Base-by-base conservation (phyloP, 2,797 vertebrate species). In the Notamacropus eugenii region DNA sequence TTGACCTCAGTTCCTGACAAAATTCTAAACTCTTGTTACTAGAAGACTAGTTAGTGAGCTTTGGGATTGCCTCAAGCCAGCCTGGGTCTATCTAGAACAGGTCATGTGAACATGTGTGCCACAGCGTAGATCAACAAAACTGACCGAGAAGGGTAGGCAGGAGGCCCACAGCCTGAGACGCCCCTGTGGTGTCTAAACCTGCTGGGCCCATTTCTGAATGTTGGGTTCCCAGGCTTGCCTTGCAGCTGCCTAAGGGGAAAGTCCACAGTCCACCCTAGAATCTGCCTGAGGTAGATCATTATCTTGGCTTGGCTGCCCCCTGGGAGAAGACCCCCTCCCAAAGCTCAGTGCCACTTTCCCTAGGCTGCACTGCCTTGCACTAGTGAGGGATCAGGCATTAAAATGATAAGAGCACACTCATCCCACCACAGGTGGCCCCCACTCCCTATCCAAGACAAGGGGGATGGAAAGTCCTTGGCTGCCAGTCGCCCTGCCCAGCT, bases 161-260 rank as follows among this genome's bases (percentile, higher is more conserved):
- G n/a, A 40, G n/a, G n/a, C n/a, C 19, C n/a, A 9, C 14, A 0
- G 67, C 16, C 34, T 3, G n/a, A 19, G n/a, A 19, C 1, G 0
- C 1, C n/a, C 67, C 67, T n/a, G 34, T 34, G 28, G 29, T 34
- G 59, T 29, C 59, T 34, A 4, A 16, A 74, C 11, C 62, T 40
- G n/a, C n/a, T 74, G 19, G 2, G 5, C 9, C 67, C 13, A 34
- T 34, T 59, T 62, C 67, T 74, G 59, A 34, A 62, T 34, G 16
- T 22, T 24, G n/a, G 67, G 16, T 40, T 82, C n/a, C 34, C 67
- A 82, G 19, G n/a, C 8, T 8, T 3, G 19, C 67, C n/a, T 40
- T 82, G 67, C 19, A 82, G 67, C 19, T 1, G 11, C 31, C 31
- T 62, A 62, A 31, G 67, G 67, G 6, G 40, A 40, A 82, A 82